A percentile compares a stretch with the other conserved stretches of the same genome.
Conservation (phyloP, 2,888 invertebrate species). For the Eristalis intricaria region DNA sequence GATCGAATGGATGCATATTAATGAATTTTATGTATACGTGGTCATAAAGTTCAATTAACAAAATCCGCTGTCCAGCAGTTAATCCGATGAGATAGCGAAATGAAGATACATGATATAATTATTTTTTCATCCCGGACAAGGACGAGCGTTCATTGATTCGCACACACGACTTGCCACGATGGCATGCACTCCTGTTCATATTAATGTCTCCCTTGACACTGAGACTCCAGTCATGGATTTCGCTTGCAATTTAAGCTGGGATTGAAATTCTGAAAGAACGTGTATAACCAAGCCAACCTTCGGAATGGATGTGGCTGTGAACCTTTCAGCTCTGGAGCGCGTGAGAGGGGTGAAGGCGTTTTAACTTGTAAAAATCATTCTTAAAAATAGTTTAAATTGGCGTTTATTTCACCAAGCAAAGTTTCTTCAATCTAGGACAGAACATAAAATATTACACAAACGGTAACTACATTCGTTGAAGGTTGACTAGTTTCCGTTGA, state of each 20-base stretch:
- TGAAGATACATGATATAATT: slow-evolving; percentile 19
- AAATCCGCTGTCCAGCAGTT: slow-evolving; percentile 51
- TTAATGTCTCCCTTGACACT: neutral
- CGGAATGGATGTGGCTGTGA: too few species aligned
- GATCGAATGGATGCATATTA: slow-evolving; percentile 37
- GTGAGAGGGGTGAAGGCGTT: too few species aligned
- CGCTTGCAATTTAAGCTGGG: neutral
- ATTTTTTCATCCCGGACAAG: neutral
- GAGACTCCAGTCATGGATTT: neutral
- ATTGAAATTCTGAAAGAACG: too few species aligned
- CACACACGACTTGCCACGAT: neutral
- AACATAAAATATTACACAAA: too few species aligned
- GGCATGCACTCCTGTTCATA: neutral
- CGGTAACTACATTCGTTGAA: too few species aligned
- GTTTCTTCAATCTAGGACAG: too few species aligned
- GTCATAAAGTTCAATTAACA: slow-evolving; percentile 65
- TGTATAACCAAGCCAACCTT: too few species aligned
- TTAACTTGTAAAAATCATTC: too few species aligned
- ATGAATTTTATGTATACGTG: slow-evolving; percentile 39
- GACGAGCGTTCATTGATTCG: neutral
- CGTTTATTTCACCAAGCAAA: too few species aligned
- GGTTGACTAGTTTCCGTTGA: too few species aligned
- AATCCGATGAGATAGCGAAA: slow-evolving; percentile 46
- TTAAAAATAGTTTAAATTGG: too few species aligned
- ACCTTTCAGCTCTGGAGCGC: too few species aligned